phyloP scores from a whole-genome alignment of 2,888 invertebrate species.

The Catocala sponsa region DNA sequence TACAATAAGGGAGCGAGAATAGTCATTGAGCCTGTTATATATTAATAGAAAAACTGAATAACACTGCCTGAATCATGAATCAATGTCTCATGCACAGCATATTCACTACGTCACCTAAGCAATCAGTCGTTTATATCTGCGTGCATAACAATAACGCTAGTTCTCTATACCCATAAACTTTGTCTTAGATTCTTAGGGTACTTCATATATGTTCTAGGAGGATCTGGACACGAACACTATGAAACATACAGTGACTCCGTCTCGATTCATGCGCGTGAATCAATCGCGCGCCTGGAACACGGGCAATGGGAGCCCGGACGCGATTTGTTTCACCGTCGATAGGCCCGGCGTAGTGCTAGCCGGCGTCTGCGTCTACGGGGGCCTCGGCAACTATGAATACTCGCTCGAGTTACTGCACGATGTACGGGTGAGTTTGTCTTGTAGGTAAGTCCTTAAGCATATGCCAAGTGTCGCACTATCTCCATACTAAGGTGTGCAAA shows the following conservation, averaged over 20 bases:
- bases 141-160: too few species aligned
- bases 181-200: conserved; percentile 54
- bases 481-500: too few species aligned
- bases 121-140: too few species aligned
- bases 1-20: too few species aligned
- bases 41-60: too few species aligned
- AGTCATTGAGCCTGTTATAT: too few species aligned
- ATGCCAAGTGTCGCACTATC: too few species aligned
- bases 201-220: conserved; percentile 84
- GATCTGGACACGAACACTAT: conserved; percentile 91
- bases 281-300: conserved; percentile 98
- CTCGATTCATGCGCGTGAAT: conserved; percentile 96
- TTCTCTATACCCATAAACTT: too few species aligned
- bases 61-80: too few species aligned
- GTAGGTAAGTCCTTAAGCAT: too few species aligned
- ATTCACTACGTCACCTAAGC: too few species aligned
- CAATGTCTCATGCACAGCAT: too few species aligned
- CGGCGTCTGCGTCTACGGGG: conserved; percentile 96
- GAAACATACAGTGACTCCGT: conserved; percentile 94
- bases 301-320: conserved; percentile 98
- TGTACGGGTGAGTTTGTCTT: conserved; percentile 61
- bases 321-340: conserved; percentile 98
- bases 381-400: conserved; percentile 96
- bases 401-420: conserved; percentile 96
- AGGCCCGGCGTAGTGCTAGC: conserved; percentile 95